Percentiles rank a stretch among this genome's conserved stretches.
Conservation (phyloP, 1,140 invertebrate species). For the Polyergus mexicanus region DNA sequence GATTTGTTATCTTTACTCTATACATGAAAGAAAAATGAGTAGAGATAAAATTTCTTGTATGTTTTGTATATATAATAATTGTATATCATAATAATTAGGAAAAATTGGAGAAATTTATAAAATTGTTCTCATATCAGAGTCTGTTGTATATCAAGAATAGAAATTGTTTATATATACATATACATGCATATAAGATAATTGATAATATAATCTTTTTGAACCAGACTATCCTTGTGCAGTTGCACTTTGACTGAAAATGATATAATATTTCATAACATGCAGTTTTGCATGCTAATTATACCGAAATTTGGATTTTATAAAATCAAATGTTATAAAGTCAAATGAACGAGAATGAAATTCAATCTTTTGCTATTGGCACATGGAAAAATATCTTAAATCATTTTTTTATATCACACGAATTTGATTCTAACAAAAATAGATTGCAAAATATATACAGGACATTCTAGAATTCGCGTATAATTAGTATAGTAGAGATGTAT, state of each 20-base stretch:
- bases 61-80: not conserved
- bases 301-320: not conserved
- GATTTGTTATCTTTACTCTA: not conserved
- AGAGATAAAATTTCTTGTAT: not conserved
- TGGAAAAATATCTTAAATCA: not conserved
- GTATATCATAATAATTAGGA: not conserved
- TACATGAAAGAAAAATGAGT: conserved; percentile 4
- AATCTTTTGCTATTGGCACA: not conserved
- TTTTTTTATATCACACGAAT: conserved; percentile 10
- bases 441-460: not conserved
- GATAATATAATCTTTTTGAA: conserved; percentile 20
- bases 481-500: conserved; percentile 63
- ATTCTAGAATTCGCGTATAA: conserved; percentile 38
- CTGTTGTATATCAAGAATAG: not conserved
- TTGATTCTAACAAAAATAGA: conserved; percentile 23
- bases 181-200: not conserved
- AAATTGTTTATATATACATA: not conserved
- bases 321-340: no score
- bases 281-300: not conserved
- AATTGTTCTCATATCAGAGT: not conserved
- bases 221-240: not conserved
- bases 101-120: not conserved
- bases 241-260: not conserved
- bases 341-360: not conserved
- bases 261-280: not conserved